Percentiles rank a stretch among this genome's conserved stretches.
These are phyloP conservation scores for Galerucella calmariensis DNA, from an alignment of 2,888 invertebrate genomes.

Conservation along the genomic window DNA sequence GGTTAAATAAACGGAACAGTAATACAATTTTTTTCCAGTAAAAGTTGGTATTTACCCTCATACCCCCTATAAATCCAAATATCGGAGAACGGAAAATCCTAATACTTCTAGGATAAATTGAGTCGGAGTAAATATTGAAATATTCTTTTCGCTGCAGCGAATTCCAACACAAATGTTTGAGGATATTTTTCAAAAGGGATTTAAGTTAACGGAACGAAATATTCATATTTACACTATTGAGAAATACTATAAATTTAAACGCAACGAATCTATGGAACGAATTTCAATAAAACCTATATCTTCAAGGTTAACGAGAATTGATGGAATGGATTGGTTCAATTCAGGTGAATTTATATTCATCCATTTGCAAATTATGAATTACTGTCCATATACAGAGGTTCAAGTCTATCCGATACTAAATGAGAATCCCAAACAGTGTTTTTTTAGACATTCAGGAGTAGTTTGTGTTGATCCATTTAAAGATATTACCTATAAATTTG, in stretches of 20 bases:
- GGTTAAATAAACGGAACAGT: not conserved
- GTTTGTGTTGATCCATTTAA: no score
- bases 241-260: conserved; percentile 5
- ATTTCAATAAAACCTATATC: no score
- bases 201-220: conserved; percentile 55
- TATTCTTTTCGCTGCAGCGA: conserved; percentile 62
- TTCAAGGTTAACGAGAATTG: no score
- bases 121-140: conserved; percentile 62
- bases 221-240: conserved; percentile 13
- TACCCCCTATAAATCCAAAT: conserved; percentile 25
- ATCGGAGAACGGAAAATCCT: conserved; percentile 7
- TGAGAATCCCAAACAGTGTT: no score
- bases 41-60: not conserved
- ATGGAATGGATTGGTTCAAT: no score
- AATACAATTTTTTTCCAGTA: not conserved
- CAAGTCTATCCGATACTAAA: no score
- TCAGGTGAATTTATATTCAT: no score
- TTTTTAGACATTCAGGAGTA: no score
- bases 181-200: conserved; percentile 63
- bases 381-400: no score
- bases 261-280: not conserved
- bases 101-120: conserved; percentile 58
- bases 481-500: no score
- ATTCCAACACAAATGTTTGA: conserved; percentile 63
- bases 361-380: no score